Evolutionary conservation across 2,888 invertebrate species (phyloP), one percentile per base, ranked within the genome.

Genomic region (Amphipyra berbera): DNA sequence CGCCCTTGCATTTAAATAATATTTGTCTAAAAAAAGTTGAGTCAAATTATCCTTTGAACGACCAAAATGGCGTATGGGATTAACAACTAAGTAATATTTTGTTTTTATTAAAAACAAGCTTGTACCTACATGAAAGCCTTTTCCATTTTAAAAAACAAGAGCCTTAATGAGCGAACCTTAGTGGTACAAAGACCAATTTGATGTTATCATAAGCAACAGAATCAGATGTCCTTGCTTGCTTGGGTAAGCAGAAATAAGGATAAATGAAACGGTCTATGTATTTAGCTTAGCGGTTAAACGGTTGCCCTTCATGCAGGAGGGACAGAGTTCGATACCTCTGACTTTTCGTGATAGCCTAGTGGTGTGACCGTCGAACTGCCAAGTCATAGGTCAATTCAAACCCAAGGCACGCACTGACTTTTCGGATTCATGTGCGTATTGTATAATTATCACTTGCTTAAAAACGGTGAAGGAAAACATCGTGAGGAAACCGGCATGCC

Each of bases 81-180:
- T 15, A 42, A 15, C 15, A 15, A 7, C 42, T 42, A 46, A 46
- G 13, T 7, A 33, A 10, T 9, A 37, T 12, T 8, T 10, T 37
- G 10, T 12, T 30, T 30, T 6, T 46, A 35, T n/a, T 14, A 33
- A 37, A 10, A 41, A 53, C 9, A 60, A 45, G 8, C 6, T 13
- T 53, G 12, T 12, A 33, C n/a, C 7, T 44, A 15, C 6, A 33
- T 6, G 45, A 47, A 10, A 38, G 41, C n/a, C 15, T 21, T 40
- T 66, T 52, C 21, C 40, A 66, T 65, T 65, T 47, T 46, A 13
- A 15, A 30, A 60, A 21, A 68, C 48, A 49, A 68, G 13, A 35
- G 8, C 12, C 8, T 10, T 46, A 50, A 50, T 33, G 44, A 56
- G 49, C 21, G 14, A 48, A 30, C 42, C 8, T 30, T 37, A 35